Percentiles rank a stretch among this genome's conserved stretches.
These are phyloP conservation scores for Lipophrys pholis DNA, from an alignment of 2,113 vertebrate genomes.

Conservation along the genomic window DNA sequence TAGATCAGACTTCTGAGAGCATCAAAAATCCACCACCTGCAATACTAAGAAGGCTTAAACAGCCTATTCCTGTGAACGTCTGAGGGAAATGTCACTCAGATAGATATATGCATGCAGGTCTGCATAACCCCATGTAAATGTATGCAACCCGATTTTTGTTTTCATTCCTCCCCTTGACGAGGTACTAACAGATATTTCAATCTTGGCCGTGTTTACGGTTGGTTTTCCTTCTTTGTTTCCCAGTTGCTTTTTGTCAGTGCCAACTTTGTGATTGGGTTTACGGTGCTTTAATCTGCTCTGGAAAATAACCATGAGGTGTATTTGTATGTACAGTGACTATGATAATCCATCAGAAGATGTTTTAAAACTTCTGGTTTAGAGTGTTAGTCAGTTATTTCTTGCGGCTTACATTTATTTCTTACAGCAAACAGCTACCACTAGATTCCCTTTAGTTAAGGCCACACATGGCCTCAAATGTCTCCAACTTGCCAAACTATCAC, in stretches of 20 bases:
- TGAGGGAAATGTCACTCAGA: slow-evolving; percentile 13
- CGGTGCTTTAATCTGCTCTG: too few relatives aligned
- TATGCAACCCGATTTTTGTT: background rate
- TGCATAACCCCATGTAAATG: background rate
- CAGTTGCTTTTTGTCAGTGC: background rate
- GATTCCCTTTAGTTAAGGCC: too few relatives aligned
- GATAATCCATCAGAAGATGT: too few relatives aligned
- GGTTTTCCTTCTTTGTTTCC: background rate
- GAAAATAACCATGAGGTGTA: too few relatives aligned
- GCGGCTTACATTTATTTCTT: too few relatives aligned
- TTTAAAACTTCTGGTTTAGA: too few relatives aligned
- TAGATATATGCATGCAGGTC: background rate
- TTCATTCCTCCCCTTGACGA: background rate
- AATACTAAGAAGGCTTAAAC: slow-evolving; percentile 25
- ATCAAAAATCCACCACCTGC: slow-evolving; percentile 5
- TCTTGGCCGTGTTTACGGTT: background rate
- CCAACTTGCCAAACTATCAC: too few relatives aligned
- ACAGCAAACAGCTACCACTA: too few relatives aligned
- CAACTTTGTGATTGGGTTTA: background rate
- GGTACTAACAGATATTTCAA: background rate
- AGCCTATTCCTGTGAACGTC: slow-evolving; percentile 17
- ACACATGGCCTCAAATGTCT: too few relatives aligned
- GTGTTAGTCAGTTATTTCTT: too few relatives aligned
- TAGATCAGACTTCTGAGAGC: slow-evolving; percentile 32
- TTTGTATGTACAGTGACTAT: too few relatives aligned